phyloP scores from a whole-genome alignment of 2,888 invertebrate genomes.

The Cataglyphis cursor region DNA sequence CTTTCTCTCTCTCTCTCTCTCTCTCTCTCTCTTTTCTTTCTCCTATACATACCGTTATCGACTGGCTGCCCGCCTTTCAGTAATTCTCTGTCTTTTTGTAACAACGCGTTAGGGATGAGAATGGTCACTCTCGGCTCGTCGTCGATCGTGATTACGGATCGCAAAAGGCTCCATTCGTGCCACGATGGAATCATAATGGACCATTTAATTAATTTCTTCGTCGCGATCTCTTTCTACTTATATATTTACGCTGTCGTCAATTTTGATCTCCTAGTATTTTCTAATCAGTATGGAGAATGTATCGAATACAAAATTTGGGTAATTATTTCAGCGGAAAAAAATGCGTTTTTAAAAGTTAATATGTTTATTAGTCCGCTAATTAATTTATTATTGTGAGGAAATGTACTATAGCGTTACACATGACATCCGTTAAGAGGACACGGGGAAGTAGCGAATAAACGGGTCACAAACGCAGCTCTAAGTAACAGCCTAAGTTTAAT shows the following conservation, averaged over 20 bases:
- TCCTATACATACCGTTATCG: conserved; percentile 67
- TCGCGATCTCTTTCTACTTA: background rate
- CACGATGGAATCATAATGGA: conserved; percentile 54
- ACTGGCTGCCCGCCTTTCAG: conserved; percentile 70
- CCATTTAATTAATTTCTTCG: conserved; percentile 3
- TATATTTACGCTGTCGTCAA: background rate
- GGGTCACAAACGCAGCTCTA: conserved; percentile 12
- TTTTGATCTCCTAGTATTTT: background rate
- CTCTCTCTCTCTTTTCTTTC: conserved; percentile 23
- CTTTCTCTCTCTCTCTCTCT: conserved; percentile 46
- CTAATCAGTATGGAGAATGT: background rate
- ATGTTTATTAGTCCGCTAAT: background rate
- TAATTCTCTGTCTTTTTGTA: conserved; percentile 75
- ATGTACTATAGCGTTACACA: background rate
- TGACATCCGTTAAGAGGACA: conserved; percentile 2
- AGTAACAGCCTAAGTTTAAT: conserved; percentile 46
- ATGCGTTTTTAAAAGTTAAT: background rate
- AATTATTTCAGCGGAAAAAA: background rate
- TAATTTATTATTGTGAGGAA: conserved; percentile 15
- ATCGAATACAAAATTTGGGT: background rate
- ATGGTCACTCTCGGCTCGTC: conserved; percentile 25
- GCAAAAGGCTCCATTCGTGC: conserved; percentile 25
- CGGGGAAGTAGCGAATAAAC: conserved; percentile 9
- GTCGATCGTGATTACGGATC: conserved; percentile 64
- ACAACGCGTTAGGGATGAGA: conserved; percentile 47